Evolutionary conservation across 2,113 vertebrate genomes (phyloP).

Genomic region (Scomber scombrus): DNA sequence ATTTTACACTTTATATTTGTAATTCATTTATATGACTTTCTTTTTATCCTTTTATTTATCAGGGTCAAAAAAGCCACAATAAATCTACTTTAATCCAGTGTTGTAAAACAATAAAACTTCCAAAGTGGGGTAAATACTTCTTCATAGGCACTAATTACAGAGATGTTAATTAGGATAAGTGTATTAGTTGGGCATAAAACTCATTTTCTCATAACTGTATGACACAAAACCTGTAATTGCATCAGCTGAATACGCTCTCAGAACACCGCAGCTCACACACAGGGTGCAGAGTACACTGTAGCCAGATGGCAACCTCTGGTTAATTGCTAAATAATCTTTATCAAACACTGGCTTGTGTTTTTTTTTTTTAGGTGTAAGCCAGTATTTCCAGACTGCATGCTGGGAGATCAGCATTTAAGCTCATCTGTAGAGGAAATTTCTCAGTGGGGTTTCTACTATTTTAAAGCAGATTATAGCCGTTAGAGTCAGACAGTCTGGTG

Average conservation of each 20-base stretch:
- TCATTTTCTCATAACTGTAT: conserved; percentile 6
- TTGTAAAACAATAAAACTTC: too few relatives aligned
- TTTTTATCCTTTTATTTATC: too few relatives aligned
- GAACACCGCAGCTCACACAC: conserved; percentile 16
- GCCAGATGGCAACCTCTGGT: conserved; percentile 57
- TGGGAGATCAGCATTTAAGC: conserved; percentile 54
- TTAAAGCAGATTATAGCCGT: conserved; percentile 52
- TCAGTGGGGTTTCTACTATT: conserved; percentile 25
- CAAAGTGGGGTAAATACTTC: not conserved
- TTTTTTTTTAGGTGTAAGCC: conserved; percentile 44
- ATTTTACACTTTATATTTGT: too few relatives aligned
- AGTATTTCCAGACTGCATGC: conserved; percentile 46
- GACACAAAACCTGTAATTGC: conserved; percentile 2
- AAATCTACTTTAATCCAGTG: too few relatives aligned
- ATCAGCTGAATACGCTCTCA: conserved; percentile 30
- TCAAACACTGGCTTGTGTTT: conserved; percentile 55
- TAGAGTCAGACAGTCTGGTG: conserved; percentile 9
- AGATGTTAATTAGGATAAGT: not conserved
- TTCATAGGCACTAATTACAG: not conserved
- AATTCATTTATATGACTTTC: too few relatives aligned
- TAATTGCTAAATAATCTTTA: conserved; percentile 63
- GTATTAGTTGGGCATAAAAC: not conserved
- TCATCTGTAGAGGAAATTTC: conserved; percentile 40
- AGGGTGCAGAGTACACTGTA: conserved; percentile 12
- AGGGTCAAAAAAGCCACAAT: too few relatives aligned